Evolutionary conservation across 2,888 invertebrate species (phyloP).

Genomic region (Buathra laborator): DNA sequence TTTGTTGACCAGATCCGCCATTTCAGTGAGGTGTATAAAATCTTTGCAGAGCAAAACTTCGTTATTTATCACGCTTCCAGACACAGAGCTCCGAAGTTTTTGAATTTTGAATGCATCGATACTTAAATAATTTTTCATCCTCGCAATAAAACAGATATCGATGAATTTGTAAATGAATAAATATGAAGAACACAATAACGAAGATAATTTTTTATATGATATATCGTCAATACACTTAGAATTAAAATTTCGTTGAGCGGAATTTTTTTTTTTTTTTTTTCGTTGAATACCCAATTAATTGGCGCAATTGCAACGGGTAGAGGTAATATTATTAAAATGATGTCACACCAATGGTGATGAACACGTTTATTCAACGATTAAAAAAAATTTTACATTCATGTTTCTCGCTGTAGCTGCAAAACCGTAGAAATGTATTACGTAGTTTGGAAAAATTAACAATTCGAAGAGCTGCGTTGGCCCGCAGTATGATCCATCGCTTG

Average conservation of each 20-base stretch:
- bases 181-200: not conserved
- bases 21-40: slow-evolving; percentile 70
- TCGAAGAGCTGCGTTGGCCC: not conserved
- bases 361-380: slow-evolving; percentile 62
- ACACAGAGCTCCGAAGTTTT: no score
- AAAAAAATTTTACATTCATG: slow-evolving; percentile 52
- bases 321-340: slow-evolving; percentile 59
- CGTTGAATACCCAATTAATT: slow-evolving; percentile 15
- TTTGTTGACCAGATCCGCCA: slow-evolving; percentile 77
- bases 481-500: not conserved
- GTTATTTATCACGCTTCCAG: no score
- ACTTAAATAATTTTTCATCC: not conserved
- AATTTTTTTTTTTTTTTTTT: not conserved
- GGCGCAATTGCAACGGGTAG: slow-evolving; percentile 39
- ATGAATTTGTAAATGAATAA: not conserved
- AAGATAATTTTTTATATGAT: not conserved
- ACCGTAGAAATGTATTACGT: slow-evolving; percentile 3
- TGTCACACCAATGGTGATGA: slow-evolving; percentile 52
- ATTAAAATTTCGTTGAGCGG: not conserved
- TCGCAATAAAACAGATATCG: not conserved
- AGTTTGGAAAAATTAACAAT: slow-evolving; percentile 8
- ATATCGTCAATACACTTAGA: no score
- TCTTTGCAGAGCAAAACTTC: not conserved
- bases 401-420: slow-evolving; percentile 47
- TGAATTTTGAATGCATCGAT: no score